Evolutionary conservation across 2,888 invertebrate species (phyloP).

Genomic region (Odontomyia ornata): DNA sequence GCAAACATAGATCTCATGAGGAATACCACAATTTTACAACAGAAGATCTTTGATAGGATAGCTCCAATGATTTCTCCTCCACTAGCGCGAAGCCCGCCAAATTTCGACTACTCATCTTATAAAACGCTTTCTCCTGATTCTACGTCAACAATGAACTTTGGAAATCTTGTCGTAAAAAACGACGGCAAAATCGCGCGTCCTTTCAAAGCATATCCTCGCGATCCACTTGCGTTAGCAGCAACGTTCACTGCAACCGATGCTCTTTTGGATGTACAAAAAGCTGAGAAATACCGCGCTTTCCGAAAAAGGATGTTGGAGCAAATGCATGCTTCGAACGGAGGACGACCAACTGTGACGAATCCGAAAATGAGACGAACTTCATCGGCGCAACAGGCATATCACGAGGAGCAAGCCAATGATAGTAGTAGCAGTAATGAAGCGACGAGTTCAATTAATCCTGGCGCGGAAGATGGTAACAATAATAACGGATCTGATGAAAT

Average conservation of each 20-base stretch:
- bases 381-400: conserved; percentile 53
- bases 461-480: conserved; percentile 51
- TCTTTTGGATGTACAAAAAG: conserved; percentile 66
- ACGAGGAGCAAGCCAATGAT: conserved; percentile 52
- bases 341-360: conserved; percentile 68
- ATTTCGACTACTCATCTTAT: not conserved
- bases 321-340: conserved; percentile 73
- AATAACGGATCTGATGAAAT: not conserved
- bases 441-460: conserved; percentile 55
- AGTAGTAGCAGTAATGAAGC: conserved; percentile 56
- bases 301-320: conserved; percentile 72
- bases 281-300: conserved; percentile 73
- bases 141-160: conserved; percentile 50
- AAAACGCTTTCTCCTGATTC: not conserved
- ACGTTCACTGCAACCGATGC: conserved; percentile 67
- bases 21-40: conserved; percentile 8
- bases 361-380: conserved; percentile 74
- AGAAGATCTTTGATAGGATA: not conserved
- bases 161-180: conserved; percentile 53
- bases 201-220: conserved; percentile 78
- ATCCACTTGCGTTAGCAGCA: conserved; percentile 70
- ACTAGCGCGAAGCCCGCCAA: conserved; percentile 39
- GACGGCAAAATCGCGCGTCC: conserved; percentile 68
- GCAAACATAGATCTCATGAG: not conserved
- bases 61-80: not conserved